Conservation (phyloP, 2,888 invertebrate genomes). For the Himalopsyche anomala region DNA sequence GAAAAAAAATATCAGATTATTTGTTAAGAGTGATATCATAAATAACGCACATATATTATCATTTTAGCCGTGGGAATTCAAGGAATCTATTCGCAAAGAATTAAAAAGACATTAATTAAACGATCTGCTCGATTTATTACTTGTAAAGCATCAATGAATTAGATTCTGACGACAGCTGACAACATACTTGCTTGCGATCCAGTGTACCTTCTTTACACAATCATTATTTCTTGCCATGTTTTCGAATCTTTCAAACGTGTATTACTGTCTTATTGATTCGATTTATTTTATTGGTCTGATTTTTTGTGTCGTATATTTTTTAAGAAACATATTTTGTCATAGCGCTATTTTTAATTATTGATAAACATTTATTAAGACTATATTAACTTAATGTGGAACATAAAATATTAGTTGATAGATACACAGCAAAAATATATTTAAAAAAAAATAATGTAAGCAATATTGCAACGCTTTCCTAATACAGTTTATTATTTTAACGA, state of each 20-base stretch:
- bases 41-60: not conserved
- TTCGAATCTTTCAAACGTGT: not conserved
- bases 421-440: no score
- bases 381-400: no score
- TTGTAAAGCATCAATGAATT: slow-evolving; percentile 17
- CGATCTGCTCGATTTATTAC: slow-evolving; percentile 24
- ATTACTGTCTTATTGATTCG: not conserved
- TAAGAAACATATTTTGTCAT: not conserved
- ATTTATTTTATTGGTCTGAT: not conserved
- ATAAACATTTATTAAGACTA: no score
- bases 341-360: no score
- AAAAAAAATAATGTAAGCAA: no score
- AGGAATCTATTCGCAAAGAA: not conserved
- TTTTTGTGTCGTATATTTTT: not conserved
- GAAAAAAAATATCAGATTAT: not conserved
- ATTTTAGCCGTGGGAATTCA: slow-evolving; percentile 26
- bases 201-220: not conserved
- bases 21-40: not conserved
- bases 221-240: slow-evolving; percentile 8
- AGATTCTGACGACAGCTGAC: slow-evolving; percentile 10
- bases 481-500: no score
- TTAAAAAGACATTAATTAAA: slow-evolving; percentile 27
- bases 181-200: slow-evolving; percentile 7
- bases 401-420: no score
- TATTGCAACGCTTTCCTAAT: no score